Conservation (phyloP, 1,140 invertebrate genomes). For the Melanaphis sacchari region DNA sequence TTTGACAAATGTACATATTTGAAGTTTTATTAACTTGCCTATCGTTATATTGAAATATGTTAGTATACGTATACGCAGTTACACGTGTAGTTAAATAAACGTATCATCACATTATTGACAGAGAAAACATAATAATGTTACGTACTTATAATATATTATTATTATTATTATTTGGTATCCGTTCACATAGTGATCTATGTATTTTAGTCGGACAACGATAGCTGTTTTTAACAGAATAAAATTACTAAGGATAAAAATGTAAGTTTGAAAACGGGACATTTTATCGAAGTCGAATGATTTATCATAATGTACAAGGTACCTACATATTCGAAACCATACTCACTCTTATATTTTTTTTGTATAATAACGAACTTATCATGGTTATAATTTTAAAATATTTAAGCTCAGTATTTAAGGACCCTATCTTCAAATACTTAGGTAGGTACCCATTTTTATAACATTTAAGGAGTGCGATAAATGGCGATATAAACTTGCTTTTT, state of each 20-base stretch:
- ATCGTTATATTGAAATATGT: neutral
- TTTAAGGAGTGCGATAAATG: neutral
- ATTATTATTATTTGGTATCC: neutral
- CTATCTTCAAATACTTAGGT: too few relatives aligned
- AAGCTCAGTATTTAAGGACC: neutral
- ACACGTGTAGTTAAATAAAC: neutral
- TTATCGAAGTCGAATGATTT: neutral
- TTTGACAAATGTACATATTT: neutral
- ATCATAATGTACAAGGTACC: neutral
- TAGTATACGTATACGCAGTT: too few relatives aligned
- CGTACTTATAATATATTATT: neutral
- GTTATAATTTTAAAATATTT: neutral
- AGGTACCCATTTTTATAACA: too few relatives aligned
- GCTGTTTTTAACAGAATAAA: neutral
- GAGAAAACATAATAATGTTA: constrained; percentile 12
- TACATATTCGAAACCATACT: too few relatives aligned
- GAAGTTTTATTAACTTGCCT: neutral
- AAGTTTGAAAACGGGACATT: neutral
- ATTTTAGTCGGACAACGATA: neutral
- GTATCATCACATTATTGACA: neutral
- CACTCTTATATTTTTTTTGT: neutral
- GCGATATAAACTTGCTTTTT: too few relatives aligned
- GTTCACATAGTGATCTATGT: neutral
- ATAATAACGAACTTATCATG: neutral
- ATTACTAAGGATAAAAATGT: neutral